Evolutionary conservation across 2,113 vertebrate genomes (phyloP), one percentile per base, ranked within the genome.

Genomic region (Coregonus clupeaformis): DNA sequence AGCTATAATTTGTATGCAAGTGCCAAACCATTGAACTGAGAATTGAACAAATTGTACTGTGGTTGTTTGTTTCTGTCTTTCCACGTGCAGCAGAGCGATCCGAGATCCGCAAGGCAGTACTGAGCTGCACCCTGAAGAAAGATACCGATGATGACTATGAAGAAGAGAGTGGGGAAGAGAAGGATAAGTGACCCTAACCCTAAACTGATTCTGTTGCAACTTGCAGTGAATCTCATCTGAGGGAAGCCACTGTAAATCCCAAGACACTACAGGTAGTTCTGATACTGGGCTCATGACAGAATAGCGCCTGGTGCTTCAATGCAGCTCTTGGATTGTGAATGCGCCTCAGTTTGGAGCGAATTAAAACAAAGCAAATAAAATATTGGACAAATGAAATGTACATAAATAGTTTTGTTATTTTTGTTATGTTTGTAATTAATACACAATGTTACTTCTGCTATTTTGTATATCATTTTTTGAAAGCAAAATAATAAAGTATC

Each of bases 91-190:
- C 89, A 24, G 95, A 98, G 73, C 93, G 90, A 77, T 79, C 71
- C 3, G 84, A 95, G 16, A 82, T 99, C 83, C 91, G 84, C 68
- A 90, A 88, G 85, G 93, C 94, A 0, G 89, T 98, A 64, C 57
- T 92, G 78, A 95, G 92, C 81, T 97, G 95, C 80, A 88, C 86
- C 1, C 66, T 96, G 4, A 77, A 75, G 3, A 67, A 80, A 65
- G 27, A 74, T 47, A 80, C 75, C 3, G 81, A 85, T n/a, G 86
- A 91, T 11, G 93, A 91, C 32, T 88, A 90, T 1, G 82, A 85
- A 71, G 82, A 27, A 77, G 2, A 77, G 2, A 84, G 75, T 30
- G 77, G 45, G n/a, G 90, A 89, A 20, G 90, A 87, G 42, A 88
- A 87, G 32, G 87, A 89, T 27, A 76, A 87, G 18, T 83, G 80